phyloP scores from a whole-genome alignment of 1,140 invertebrate genomes.

The Drosophila teissieri region DNA sequence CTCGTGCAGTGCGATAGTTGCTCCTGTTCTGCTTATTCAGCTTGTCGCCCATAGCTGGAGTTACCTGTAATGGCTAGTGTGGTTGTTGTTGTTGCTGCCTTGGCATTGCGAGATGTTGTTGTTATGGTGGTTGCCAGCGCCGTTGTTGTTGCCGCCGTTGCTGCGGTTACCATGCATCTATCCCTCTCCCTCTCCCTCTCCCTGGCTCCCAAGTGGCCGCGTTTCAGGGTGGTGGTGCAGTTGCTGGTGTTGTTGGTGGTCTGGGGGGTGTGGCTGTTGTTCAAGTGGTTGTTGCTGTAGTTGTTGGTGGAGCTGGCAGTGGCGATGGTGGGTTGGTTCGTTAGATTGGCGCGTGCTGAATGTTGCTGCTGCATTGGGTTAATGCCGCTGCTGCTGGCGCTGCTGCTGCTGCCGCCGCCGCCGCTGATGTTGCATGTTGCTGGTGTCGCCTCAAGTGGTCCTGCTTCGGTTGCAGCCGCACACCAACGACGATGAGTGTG shows the following conservation, averaged over 20 bases:
- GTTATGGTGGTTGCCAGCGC: conserved; percentile 78
- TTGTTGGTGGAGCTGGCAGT: conserved; percentile 34
- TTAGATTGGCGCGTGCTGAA: conserved; percentile 71
- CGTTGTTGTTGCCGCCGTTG: conserved; percentile 70
- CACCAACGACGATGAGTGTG: conserved; percentile 50
- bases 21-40: neutral
- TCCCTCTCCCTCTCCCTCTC: conserved; percentile 31
- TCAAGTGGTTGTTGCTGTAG: conserved; percentile 20
- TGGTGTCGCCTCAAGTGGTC: conserved; percentile 79
- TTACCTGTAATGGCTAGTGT: conserved; percentile 82
- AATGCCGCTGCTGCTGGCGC: conserved; percentile 32
- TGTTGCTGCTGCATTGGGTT: conserved; percentile 45
- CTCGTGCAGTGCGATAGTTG: conserved; percentile 51
- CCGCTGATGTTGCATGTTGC: conserved; percentile 53
- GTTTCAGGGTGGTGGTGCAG: conserved; percentile 57
- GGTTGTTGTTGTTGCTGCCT: conserved; percentile 78
- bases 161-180: conserved; percentile 56
- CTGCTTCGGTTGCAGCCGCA: conserved; percentile 79
- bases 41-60: conserved; percentile 9
- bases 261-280: conserved; percentile 16
- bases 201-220: conserved; percentile 41
- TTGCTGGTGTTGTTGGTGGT: conserved; percentile 22
- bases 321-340: conserved; percentile 71
- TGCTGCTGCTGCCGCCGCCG: conserved; percentile 22
- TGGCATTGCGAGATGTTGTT: conserved; percentile 79